Base-by-base conservation (phyloP, 1,140 invertebrate genomes). In the Halictus rubicundus region DNA sequence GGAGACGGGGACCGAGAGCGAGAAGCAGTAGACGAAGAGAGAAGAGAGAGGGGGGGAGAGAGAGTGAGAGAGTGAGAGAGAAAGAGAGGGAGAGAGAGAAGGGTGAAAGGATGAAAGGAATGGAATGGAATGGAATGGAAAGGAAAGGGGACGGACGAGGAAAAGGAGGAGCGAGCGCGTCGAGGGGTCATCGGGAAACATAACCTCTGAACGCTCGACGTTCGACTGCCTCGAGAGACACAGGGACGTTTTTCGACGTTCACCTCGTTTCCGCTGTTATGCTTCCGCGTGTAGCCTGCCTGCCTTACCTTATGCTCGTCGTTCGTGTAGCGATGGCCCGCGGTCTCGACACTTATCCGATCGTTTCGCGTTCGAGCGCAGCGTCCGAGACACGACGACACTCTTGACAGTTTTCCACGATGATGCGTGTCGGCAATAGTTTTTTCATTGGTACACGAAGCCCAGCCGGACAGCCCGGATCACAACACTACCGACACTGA, bases 121-220 rank as follows among this genome's bases (percentile, higher is more conserved):
- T 70, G 80, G 82, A 74, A 74, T 70, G 57, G 59, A 32, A 32
- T 27, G 61, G 65, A 42, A 32, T 21, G 59, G 60, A 59, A 76
- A 68, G 61, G 74, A 78, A 57, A 54, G 69, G 37, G 39, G 57
- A 71, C 65, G 57, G 72, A 46, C 66, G 64, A 63, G 59, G 32
- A 76, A 39, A 14, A 75, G 69, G 60, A 69, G 69, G 64, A 65
- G 71, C 66, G 66, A 75, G 71, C 68, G 66, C 71, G 68, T 60
- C 78, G 88, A 87, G 88, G 88, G 89, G 88, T 88, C 85, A 89
- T 89, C 85, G 87, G n/a, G 87, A 86, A 88, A 89, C 88, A 87
- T 90, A 90, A 90, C 88, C 89, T 90, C 85, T 68, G 86, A 57
- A 77, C 61, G 80, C 81, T 65, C 82, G 82, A 86, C 76, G 86